Base-by-base conservation (phyloP, 1,140 invertebrate species). In the Druon quercuslanigerum region DNA sequence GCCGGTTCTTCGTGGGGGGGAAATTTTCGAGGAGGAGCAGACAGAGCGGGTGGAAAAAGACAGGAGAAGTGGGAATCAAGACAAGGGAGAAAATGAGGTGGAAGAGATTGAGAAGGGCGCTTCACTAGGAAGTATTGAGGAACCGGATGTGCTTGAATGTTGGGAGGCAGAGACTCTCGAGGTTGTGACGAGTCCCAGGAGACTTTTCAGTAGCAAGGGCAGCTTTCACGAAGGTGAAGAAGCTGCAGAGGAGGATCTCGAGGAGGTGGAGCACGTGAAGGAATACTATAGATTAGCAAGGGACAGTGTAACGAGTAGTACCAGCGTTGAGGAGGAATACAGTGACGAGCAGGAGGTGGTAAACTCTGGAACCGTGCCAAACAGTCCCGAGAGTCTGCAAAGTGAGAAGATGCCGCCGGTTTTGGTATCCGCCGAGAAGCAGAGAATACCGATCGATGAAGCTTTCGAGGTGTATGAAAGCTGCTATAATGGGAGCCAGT, bases 381-480 rank as follows among this genome's bases (percentile, higher is more conserved):
- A 85, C 51, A 86, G 76, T 80, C 73, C 84, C 46, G 84, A 83
- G 12, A 85, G 79, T 52, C 78, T 84, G 11, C 83, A 83, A 76
- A 82, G 73, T 75, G 86, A 86, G 9, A 84, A 83, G 40, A 85
- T 79, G 78, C 19, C 75, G 78, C 19, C 75, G 73, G n/a, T 82
- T 83, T 72, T 75, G 72, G 70, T 85, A 57, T n/a, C 54, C 66
- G 19, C 75, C 71, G 60, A 87, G 16, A 78, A 4, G 25, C 25
- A 83, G 13, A 85, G 80, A 70, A 74, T 87, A 13, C 87, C 87
- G 1, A 82, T 91, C 19, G 90, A 92, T 19, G 90, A 92, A 46
- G 91, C 90, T 71, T 86, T 89, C n/a, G 91, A 92, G 57, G 88
- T 85, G 54, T 91, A 91, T 50, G 91, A 92, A 75, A 91, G 88